phyloP scores from a whole-genome alignment of 2,797 vertebrate genomes.

The Anisognathus igniventris region DNA sequence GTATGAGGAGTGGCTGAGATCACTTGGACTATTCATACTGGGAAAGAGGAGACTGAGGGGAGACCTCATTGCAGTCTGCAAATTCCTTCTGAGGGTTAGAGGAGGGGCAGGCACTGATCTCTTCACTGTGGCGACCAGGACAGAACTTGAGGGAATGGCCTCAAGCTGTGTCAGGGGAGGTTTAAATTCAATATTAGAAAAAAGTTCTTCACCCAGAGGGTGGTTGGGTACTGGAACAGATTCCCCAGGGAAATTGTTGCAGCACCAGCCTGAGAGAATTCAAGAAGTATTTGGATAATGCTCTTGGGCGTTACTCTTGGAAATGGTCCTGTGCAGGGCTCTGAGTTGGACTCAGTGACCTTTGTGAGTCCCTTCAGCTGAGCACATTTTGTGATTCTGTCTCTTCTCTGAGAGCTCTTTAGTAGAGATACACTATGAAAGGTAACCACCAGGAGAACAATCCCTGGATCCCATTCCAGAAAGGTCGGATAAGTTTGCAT shows the following conservation, averaged over 20 bases:
- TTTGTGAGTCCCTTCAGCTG: not conserved
- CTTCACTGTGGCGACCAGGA: not conserved
- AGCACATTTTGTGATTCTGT: not conserved
- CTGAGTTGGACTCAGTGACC: not conserved
- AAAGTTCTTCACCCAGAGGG: not conserved
- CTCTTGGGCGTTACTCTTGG: not conserved
- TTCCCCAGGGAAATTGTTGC: not conserved
- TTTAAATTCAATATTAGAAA: not conserved
- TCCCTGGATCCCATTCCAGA: not conserved
- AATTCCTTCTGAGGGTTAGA: not conserved
- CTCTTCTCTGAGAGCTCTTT: not conserved
- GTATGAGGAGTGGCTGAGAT: not conserved
- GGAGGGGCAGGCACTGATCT: not conserved
- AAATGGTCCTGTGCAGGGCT: not conserved
- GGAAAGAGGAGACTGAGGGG: not conserved
- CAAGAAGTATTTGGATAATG: not conserved
- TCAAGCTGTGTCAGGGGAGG: not conserved
- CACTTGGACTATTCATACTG: not conserved
- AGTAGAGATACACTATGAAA: not conserved
- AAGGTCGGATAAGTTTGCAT: not conserved
- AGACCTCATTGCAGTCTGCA: not conserved
- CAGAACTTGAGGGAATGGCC: not conserved
- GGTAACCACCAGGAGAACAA: not conserved
- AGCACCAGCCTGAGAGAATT: not conserved
- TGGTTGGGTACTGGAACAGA: not conserved